These are phyloP conservation scores for Agrypnia vestita DNA, from an alignment of 1,140 invertebrate genomes.

Conservation along the genomic window DNA sequence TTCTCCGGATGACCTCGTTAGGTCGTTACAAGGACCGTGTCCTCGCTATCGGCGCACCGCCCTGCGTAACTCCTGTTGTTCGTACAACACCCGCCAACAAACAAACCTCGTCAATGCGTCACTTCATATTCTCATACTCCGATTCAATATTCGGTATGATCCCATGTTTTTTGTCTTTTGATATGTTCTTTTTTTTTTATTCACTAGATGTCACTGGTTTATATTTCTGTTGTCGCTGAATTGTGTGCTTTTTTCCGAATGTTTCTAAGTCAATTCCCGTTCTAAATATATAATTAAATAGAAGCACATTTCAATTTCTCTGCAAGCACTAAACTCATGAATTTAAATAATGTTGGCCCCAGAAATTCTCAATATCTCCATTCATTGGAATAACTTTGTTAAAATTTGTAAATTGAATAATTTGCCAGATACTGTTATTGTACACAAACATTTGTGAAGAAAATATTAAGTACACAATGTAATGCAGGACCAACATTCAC, in stretches of 20 bases:
- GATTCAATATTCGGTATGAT: slow-evolving; percentile 33
- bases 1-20: not conserved
- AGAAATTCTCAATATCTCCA: too few relatives aligned
- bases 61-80: not conserved
- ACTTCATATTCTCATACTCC: slow-evolving; percentile 35
- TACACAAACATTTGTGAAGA: too few relatives aligned
- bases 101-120: not conserved
- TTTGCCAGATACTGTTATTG: too few relatives aligned
- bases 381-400: too few relatives aligned
- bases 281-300: too few relatives aligned
- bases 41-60: slow-evolving; percentile 10
- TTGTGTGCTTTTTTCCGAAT: not conserved
- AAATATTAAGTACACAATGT: too few relatives aligned
- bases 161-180: slow-evolving; percentile 34
- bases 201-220: not conserved
- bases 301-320: too few relatives aligned
- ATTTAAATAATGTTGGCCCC: too few relatives aligned
- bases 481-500: not conserved
- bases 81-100: slow-evolving; percentile 14
- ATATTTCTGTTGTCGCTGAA: not conserved
- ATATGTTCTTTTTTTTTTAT: slow-evolving; percentile 21
- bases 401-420: too few relatives aligned
- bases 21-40: not conserved
- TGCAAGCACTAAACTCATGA: too few relatives aligned
- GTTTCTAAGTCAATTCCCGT: too few relatives aligned